Evolutionary conservation across 2,888 invertebrate genomes (phyloP).

Genomic region (Macrophya annulata): DNA sequence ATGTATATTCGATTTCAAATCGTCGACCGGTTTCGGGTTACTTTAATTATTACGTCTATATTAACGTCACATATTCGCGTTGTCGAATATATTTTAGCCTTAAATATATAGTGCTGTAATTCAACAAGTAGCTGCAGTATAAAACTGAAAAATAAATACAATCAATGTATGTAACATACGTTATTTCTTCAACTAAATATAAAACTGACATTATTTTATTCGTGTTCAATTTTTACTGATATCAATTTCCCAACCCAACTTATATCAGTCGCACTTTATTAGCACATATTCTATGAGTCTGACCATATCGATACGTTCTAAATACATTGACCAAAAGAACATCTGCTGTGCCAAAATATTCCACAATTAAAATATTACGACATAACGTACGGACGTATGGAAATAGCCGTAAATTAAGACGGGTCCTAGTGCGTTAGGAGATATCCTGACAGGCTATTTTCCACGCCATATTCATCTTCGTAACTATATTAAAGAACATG

Average conservation of each 20-base stretch:
- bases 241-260: not conserved
- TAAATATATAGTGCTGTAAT: not conserved
- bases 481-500: not conserved
- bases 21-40: not conserved
- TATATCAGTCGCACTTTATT: not conserved
- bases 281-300: not conserved
- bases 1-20: not conserved
- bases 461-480: not conserved
- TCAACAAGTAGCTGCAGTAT: not conserved
- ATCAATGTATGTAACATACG: not conserved
- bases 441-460: not conserved
- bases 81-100: not conserved
- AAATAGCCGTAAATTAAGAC: constrained; percentile 15
- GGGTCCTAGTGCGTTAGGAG: not conserved
- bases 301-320: not conserved
- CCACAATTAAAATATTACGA: constrained; percentile 13
- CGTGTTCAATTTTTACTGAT: not conserved
- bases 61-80: not conserved
- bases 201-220: not conserved
- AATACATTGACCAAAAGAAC: not conserved
- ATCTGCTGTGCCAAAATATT: constrained; percentile 38
- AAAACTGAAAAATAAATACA: not conserved
- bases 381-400: not conserved
- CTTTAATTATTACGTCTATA: not conserved
- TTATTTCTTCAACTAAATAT: not conserved